Base-by-base conservation (phyloP, 2,888 invertebrate species). In the Rotaria macrura region DNA sequence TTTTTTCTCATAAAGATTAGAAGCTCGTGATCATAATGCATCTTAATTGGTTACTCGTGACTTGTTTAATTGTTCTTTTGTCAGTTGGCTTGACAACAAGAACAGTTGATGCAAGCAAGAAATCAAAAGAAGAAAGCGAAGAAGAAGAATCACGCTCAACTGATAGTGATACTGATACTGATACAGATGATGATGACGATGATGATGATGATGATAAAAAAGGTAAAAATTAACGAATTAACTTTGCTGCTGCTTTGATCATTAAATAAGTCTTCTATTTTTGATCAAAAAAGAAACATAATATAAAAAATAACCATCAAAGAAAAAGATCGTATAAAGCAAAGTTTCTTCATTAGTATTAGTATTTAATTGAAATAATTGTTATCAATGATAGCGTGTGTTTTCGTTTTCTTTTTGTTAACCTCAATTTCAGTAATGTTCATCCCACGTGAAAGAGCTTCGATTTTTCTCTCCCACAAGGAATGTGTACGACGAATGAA, bases 401-500 rank as follows among this genome's bases (percentile, higher is more conserved):
- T 7, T 2, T n/a, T 57, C 29, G 4, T 65, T 29, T 65, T 1
- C 29, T 40, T 49, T 49, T 49, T 14, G 14, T 17, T 9, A 40
- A 2, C 74, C 10, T 79, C 14, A 38, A 20, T 79, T 79, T 79
- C 74, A 86, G 86, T 85, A 23, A 38, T 83, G 79, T 86, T 86
- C 52, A 84, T 86, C 17, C 85, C 86, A 47, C 79, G 86, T 79
- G 86, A 86, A 85, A 85, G 85, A 85, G 86, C 86, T 49, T 85
- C 86, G 38, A 86, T 86, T 40, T 86, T 86, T 49, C 83, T 86
- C 34, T 86, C 86, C 5, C 85, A 86, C 52, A 86, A 86, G 49
- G 86, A 86, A 84, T 86, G 86, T 57, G 84, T 86, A 72, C 83
- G 84, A n/a, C 49, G 86, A 72, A 85, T 86, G 85, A 86, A 86